phyloP scores from a whole-genome alignment of 2,113 vertebrate genomes.

The Odobenus rosmarus region DNA sequence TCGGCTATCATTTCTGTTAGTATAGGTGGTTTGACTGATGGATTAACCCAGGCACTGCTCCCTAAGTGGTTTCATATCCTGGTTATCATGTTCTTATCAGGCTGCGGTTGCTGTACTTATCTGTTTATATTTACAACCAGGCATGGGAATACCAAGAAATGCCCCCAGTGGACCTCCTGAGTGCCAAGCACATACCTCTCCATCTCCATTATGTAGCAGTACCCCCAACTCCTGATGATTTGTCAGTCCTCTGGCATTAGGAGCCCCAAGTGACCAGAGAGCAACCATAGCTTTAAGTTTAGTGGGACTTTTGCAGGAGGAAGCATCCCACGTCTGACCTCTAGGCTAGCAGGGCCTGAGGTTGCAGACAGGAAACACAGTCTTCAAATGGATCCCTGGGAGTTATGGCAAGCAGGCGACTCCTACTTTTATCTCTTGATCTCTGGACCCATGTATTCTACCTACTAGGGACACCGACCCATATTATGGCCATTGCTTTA shows the following conservation, averaged over 20 bases:
- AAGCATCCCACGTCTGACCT: background rate
- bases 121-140: background rate
- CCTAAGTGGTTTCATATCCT: background rate
- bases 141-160: background rate
- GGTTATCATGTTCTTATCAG: background rate
- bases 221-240: background rate
- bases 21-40: background rate
- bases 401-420: background rate
- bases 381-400: background rate
- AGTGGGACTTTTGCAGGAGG: background rate
- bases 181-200: background rate
- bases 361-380: background rate
- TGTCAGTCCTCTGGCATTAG: background rate
- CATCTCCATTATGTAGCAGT: background rate
- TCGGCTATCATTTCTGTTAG: background rate
- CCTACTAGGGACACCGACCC: background rate
- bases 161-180: too few relatives aligned
- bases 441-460: background rate
- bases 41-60: background rate
- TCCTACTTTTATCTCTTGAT: background rate
- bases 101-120: background rate
- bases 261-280: background rate
- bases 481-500: background rate
- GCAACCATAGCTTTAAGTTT: too few relatives aligned
- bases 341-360: background rate